Percentiles rank a stretch among this genome's conserved stretches.
These are phyloP conservation scores for Bolinopsis microptera DNA, from an alignment of 37 sponge, comb jelly and placozoan genomes.

Conservation along the genomic window DNA sequence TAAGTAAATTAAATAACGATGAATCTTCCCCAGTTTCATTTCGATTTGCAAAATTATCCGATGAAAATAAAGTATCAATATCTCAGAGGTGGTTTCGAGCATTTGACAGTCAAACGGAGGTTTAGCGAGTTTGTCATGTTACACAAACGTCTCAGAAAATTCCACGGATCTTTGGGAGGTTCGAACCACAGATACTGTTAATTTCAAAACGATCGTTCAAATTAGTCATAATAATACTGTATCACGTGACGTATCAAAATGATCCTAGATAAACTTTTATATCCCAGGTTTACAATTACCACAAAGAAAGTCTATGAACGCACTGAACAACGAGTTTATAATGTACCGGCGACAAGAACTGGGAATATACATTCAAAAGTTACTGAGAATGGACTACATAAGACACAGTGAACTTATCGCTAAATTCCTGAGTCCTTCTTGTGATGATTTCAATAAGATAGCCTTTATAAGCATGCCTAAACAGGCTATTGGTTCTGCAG, in stretches of 20 bases:
- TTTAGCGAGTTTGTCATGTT: slow-evolving; percentile 54
- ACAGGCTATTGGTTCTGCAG: slow-evolving; percentile 45
- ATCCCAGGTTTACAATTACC: slow-evolving; percentile 1
- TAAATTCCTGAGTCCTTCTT: slow-evolving; percentile 43
- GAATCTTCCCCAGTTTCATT: not conserved
- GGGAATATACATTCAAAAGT: slow-evolving; percentile 3
- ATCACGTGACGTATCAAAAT: no score
- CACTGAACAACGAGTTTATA: slow-evolving; percentile 44
- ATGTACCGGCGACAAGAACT: not conserved
- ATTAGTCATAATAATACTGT: no score
- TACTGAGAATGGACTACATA: not conserved
- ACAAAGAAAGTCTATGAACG: slow-evolving; percentile 13
- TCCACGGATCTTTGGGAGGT: slow-evolving; percentile 14
- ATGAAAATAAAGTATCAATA: no score
- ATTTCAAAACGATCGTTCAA: no score
- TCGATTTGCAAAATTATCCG: no score
- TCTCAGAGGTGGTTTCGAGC: not conserved
- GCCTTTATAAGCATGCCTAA: slow-evolving; percentile 24
- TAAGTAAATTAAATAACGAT: no score
- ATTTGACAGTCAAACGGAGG: not conserved
- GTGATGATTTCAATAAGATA: slow-evolving; percentile 50
- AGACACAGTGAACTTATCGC: slow-evolving; percentile 4
- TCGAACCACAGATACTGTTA: no score
- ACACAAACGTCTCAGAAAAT: slow-evolving; percentile 20
- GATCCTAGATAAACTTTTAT: no score